Evolutionary conservation across 2,888 invertebrate species (phyloP).

Genomic region (Drosophila fulvimacula): DNA sequence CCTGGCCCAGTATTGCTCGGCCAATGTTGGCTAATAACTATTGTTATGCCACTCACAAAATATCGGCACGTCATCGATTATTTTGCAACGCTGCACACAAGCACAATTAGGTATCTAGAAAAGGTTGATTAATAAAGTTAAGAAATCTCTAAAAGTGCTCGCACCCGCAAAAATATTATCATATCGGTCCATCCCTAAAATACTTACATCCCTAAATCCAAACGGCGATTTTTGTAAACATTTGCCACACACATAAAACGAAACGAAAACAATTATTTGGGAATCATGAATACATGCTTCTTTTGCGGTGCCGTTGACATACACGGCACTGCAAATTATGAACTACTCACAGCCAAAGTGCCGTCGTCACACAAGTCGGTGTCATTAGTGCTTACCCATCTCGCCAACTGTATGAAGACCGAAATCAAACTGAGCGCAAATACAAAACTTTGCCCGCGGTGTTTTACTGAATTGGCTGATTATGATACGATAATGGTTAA

Average conservation of each 20-base stretch:
- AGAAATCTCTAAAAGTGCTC: constrained; percentile 54
- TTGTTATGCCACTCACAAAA: neutral
- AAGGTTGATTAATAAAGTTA: constrained; percentile 40
- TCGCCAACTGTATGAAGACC: constrained; percentile 81
- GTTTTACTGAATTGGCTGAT: constrained; percentile 74
- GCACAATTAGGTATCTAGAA: constrained; percentile 41
- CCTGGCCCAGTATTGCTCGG: neutral
- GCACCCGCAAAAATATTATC: constrained; percentile 39
- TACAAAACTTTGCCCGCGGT: constrained; percentile 72
- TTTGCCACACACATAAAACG: constrained; percentile 1
- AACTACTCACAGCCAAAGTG: constrained; percentile 68
- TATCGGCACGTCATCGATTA: constrained; percentile 47
- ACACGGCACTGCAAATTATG: constrained; percentile 56
- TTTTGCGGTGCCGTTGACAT: constrained; percentile 76
- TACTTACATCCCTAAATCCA: constrained; percentile 46
- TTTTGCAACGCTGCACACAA: constrained; percentile 39
- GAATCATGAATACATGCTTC: constrained; percentile 75
- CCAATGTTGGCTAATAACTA: constrained; percentile 2
- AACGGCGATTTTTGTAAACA: constrained; percentile 55
- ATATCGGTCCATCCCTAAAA: constrained; percentile 65
- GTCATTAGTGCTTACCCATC: constrained; percentile 76
- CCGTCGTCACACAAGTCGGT: constrained; percentile 79
- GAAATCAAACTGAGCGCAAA: constrained; percentile 64
- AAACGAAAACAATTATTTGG: constrained; percentile 2
- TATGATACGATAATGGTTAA: constrained; percentile 82